These are phyloP conservation scores for Sebastiscus tertius DNA, from an alignment of 2,797 vertebrate genomes.

Conservation along the genomic window DNA sequence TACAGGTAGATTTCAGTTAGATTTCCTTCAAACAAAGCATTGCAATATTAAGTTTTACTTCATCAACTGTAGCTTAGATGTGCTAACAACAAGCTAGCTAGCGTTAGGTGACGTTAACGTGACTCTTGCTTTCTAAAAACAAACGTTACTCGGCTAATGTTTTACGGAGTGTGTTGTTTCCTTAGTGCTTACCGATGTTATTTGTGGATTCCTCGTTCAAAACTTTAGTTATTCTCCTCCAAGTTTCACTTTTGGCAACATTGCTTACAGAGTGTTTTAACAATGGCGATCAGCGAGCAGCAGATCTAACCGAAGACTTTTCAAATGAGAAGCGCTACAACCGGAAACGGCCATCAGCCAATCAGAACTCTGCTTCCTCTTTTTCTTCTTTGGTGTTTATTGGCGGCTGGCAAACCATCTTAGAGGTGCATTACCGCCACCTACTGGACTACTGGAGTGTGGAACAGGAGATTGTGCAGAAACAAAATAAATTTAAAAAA, in stretches of 20 bases:
- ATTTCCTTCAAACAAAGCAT: background rate
- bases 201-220: accelerated
- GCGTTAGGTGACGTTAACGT: too few relatives aligned
- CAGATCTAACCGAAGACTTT: slow-evolving; percentile 49
- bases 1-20: accelerated
- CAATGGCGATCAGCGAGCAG: slow-evolving; percentile 27
- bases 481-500: too few relatives aligned
- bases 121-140: background rate
- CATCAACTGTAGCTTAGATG: accelerated
- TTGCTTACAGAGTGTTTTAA: slow-evolving; percentile 20
- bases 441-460: too few relatives aligned
- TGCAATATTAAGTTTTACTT: background rate
- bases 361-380: slow-evolving; percentile 39
- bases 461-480: too few relatives aligned
- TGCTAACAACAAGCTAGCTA: slow-evolving; percentile 10
- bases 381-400: too few relatives aligned
- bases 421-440: too few relatives aligned
- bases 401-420: too few relatives aligned
- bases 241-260: background rate
- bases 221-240: background rate
- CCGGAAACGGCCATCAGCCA: slow-evolving; percentile 66
- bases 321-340: slow-evolving; percentile 54
- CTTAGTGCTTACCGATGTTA: slow-evolving; percentile 35
- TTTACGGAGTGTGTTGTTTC: accelerated
- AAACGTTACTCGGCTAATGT: background rate